Base-by-base conservation (phyloP, 2,888 invertebrate genomes). In the Ypsolopha scabrella region DNA sequence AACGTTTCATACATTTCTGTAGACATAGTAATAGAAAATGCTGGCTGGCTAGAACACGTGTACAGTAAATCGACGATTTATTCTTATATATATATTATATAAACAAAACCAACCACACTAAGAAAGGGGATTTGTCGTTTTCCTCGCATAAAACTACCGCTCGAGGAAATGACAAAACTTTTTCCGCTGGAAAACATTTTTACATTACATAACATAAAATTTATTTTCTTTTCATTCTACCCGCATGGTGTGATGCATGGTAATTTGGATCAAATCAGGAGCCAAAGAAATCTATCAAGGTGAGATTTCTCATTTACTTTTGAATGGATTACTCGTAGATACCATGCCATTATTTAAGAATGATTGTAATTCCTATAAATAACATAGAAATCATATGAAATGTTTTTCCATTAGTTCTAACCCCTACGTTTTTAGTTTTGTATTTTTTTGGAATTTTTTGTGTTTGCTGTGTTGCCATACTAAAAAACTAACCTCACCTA, bases 271-370 rank as follows among this genome's bases (percentile, higher is more conserved):
- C 56, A 58, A 50, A 39, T 10, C 62, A 86, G 86, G 86, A 86
- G 71, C 86, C 85, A 56, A 83, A 75, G 65, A 83, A 82, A 64
- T 83, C 77, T 1, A 86, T 86, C 36, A 85, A 80, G 81, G 86
- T 86, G 64, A 78, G 82, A 65, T 55, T 60, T 47, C 56, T 55
- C 39, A 50, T 51, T 52, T 48, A 50, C 6, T 36, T 24, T 24
- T 9, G 14, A 52, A 35, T 34, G 48, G 13, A 37, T 37, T 48
- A 37, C 37, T 47, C 10, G n/a, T 48, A 10, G 37, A 35, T 35
- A 48, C 38, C 7, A 51, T 43, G 11, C 1, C 8, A 13, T 14
- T 43, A 13, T 39, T 39, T 39, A 10, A 39, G n/a, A 39, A 9
- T 39, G 10, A 11, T 10, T 39, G 39, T 39, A 11, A 38, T 39